Evolutionary conservation across 30 jellyfish, hydroid and myxozoan genomes (phyloP).

Genomic region (Rhopilema esculentum): DNA sequence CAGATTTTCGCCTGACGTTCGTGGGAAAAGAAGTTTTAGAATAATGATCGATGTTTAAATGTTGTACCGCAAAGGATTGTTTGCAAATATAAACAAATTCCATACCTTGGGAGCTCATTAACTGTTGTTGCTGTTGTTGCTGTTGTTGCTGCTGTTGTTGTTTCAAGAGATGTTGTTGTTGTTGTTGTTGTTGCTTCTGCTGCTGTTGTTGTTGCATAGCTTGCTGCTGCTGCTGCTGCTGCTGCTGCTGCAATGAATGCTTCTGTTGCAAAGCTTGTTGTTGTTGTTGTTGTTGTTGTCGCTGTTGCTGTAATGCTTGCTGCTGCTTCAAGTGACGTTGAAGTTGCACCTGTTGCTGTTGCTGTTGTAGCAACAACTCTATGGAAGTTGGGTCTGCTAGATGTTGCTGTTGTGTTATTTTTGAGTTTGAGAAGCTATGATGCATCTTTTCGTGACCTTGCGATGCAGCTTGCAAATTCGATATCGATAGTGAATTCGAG

Average conservation of each 20-base stretch:
- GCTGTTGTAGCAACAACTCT: constrained; percentile 17
- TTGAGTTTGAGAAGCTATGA: background rate
- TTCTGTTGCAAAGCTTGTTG: constrained; percentile 35
- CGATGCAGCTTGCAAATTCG: constrained; percentile 38
- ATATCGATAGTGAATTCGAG: constrained; percentile 38
- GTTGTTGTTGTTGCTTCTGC: constrained; percentile 29
- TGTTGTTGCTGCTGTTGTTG: constrained; percentile 70
- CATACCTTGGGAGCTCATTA: constrained; percentile 21
- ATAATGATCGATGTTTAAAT: too few relatives aligned
- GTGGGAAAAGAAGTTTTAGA: too few relatives aligned
- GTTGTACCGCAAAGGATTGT: too few relatives aligned
- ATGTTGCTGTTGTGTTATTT: constrained; percentile 32
- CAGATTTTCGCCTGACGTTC: too few relatives aligned
- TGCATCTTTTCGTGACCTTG: constrained; percentile 38
- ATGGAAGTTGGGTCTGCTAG: constrained; percentile 15
- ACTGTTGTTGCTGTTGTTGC: constrained; percentile 66
- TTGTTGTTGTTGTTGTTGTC: constrained; percentile 40
- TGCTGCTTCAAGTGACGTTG: constrained; percentile 21
- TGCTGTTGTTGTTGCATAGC: constrained; percentile 10
- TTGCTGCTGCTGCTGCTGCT: constrained; percentile 7
- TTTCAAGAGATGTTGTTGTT: constrained; percentile 29
- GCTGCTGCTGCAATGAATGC: constrained; percentile 2
- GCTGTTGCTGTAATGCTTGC: constrained; percentile 52
- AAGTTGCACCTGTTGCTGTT: constrained; percentile 47
- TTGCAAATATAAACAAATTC: background rate